These are phyloP conservation scores for Galagoides demidoff DNA, from an alignment of 2,797 vertebrate genomes.

Conservation along the genomic window DNA sequence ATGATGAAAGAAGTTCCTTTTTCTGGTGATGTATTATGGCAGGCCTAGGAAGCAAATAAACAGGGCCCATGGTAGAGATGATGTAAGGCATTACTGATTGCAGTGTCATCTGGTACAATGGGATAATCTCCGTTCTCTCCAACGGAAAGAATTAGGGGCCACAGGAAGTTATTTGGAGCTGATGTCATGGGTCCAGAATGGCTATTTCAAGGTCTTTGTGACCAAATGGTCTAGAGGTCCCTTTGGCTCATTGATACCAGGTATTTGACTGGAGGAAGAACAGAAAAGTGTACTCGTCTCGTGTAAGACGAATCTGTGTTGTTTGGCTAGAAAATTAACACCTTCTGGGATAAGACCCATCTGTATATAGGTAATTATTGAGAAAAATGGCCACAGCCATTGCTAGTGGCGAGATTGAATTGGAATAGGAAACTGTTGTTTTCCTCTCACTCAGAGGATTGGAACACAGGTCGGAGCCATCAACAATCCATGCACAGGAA, in stretches of 20 bases:
- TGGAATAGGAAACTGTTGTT: background rate
- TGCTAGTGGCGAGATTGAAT: background rate
- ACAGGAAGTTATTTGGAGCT: background rate
- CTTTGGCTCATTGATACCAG: background rate
- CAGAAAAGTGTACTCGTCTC: background rate
- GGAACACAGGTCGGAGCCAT: background rate
- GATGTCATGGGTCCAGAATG: background rate
- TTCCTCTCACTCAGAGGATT: background rate
- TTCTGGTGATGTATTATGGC: background rate
- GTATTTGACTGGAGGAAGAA: background rate
- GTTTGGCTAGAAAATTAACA: background rate
- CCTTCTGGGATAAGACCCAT: background rate
- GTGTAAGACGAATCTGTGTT: background rate
- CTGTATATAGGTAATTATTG: background rate
- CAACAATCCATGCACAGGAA: background rate
- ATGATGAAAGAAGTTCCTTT: background rate
- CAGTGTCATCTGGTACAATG: background rate
- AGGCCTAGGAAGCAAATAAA: background rate
- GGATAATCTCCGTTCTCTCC: background rate
- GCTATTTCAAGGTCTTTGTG: background rate
- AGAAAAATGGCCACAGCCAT: background rate
- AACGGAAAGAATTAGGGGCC: background rate
- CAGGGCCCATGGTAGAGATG: background rate
- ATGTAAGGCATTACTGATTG: background rate
- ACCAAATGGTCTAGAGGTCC: background rate